Evolutionary conservation across 2,113 vertebrate species (phyloP).

Genomic region (Scalopus aquaticus): DNA sequence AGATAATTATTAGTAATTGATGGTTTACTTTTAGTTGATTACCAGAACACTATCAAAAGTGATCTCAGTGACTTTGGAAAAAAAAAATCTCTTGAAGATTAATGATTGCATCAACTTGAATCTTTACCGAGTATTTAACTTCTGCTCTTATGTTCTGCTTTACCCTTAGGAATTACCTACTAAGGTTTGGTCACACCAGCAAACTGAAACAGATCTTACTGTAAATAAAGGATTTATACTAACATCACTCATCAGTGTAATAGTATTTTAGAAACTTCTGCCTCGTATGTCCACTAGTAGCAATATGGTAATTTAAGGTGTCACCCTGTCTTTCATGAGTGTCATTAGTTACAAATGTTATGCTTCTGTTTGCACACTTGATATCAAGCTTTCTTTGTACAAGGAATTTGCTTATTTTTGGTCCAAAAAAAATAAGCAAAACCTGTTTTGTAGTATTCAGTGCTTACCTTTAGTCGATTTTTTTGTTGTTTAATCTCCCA

Average conservation of each 20-base stretch:
- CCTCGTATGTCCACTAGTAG: slow-evolving; percentile 71
- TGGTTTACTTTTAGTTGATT: slow-evolving; percentile 18
- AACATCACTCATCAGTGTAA: slow-evolving; percentile 71
- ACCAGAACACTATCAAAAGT: slow-evolving; percentile 21
- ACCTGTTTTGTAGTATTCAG: slow-evolving; percentile 32
- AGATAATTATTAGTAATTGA: neutral
- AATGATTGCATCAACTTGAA: slow-evolving; percentile 13
- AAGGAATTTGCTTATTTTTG: slow-evolving; percentile 44
- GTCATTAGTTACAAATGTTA: slow-evolving; percentile 60
- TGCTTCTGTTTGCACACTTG: slow-evolving; percentile 64
- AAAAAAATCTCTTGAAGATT: slow-evolving; percentile 20
- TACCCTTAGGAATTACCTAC: slow-evolving; percentile 64
- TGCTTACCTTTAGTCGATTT: slow-evolving; percentile 7
- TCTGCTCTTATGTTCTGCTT: slow-evolving; percentile 52
- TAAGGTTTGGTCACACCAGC: slow-evolving; percentile 80
- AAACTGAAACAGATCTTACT: slow-evolving; percentile 70
- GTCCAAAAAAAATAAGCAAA: slow-evolving; percentile 57
- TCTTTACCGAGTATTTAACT: neutral
- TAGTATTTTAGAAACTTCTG: slow-evolving; percentile 68
- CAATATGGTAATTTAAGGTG: slow-evolving; percentile 64
- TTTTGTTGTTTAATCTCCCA: neutral
- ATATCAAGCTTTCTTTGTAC: slow-evolving; percentile 58
- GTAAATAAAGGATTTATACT: slow-evolving; percentile 81
- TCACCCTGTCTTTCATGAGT: slow-evolving; percentile 70
- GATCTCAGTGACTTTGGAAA: slow-evolving; percentile 44